Evolutionary conservation across 2,113 vertebrate genomes (phyloP).

Genomic region (Aythya baeri): DNA sequence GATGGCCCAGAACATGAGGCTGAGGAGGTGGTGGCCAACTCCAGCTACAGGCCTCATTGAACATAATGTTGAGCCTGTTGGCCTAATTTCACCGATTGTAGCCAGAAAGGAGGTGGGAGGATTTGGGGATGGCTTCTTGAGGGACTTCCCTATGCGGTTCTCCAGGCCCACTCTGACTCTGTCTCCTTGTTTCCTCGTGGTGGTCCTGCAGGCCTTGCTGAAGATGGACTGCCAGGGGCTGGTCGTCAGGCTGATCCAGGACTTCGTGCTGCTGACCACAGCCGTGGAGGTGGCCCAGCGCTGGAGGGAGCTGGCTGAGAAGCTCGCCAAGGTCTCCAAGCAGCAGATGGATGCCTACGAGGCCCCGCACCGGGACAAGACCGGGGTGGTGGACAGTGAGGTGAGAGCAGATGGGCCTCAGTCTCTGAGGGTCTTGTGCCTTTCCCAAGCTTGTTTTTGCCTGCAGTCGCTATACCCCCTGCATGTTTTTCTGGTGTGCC

Average conservation of each 20-base stretch:
- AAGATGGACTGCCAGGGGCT: conserved; percentile 98
- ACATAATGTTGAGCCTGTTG: not conserved
- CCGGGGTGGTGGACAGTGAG: conserved; percentile 90
- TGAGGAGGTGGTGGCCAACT: not conserved
- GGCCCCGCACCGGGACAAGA: conserved; percentile 90
- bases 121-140: not conserved
- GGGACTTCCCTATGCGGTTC: not conserved
- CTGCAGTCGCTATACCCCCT: not conserved
- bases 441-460: not conserved
- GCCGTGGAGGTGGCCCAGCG: conserved; percentile 93
- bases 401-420: conserved; percentile 50
- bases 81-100: not conserved
- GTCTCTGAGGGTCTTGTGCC: too few species aligned
- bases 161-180: not conserved
- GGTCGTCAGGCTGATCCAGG: conserved; percentile 92
- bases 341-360: conserved; percentile 98
- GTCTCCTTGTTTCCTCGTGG: not conserved
- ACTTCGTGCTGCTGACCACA: conserved; percentile 95
- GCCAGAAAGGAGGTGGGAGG: not conserved
- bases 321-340: conserved; percentile 89
- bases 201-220: conserved; percentile 84
- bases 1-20: not conserved
- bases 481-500: not conserved
- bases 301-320: conserved; percentile 95
- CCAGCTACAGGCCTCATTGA: not conserved